phyloP scores from a whole-genome alignment of 1,140 invertebrate genomes.

The Glossosoma conforme region DNA sequence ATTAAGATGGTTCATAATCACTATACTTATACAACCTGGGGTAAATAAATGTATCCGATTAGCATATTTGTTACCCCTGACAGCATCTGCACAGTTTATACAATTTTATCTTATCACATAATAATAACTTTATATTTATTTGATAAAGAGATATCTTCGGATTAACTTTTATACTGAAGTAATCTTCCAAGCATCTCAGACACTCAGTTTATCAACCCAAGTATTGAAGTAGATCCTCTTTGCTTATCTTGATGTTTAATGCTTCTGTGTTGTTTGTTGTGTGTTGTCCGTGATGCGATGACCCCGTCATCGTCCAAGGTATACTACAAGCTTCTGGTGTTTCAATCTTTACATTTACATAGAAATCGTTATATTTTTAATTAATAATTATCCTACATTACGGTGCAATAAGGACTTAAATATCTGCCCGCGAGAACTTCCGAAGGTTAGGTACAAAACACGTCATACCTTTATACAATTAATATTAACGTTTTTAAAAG shows the following conservation, averaged over 20 bases:
- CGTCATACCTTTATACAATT: not conserved
- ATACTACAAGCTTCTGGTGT: constrained; percentile 20
- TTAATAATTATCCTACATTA: constrained; percentile 13
- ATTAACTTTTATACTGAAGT: not conserved
- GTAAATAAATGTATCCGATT: no score
- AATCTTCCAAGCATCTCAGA: not conserved
- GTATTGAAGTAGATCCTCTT: not conserved
- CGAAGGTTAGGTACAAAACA: constrained; percentile 9
- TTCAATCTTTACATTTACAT: constrained; percentile 4
- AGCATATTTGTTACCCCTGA: no score
- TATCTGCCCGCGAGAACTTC: constrained; percentile 5
- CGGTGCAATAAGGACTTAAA: constrained; percentile 5
- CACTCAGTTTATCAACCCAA: constrained; percentile 1
- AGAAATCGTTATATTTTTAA: constrained; percentile 5
- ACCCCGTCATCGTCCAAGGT: constrained; percentile 4
- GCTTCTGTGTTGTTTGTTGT: not conserved
- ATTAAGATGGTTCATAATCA: no score
- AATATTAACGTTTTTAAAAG: constrained; percentile 1
- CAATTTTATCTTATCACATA: no score
- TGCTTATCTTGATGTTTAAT: not conserved
- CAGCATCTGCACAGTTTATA: no score
- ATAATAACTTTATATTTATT: constrained; percentile 3
- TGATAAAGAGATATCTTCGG: not conserved
- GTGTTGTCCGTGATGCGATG: not conserved
- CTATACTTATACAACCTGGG: no score